Base-by-base conservation (phyloP, 1,140 invertebrate genomes). In the Mizuhopecten yessoensis region DNA sequence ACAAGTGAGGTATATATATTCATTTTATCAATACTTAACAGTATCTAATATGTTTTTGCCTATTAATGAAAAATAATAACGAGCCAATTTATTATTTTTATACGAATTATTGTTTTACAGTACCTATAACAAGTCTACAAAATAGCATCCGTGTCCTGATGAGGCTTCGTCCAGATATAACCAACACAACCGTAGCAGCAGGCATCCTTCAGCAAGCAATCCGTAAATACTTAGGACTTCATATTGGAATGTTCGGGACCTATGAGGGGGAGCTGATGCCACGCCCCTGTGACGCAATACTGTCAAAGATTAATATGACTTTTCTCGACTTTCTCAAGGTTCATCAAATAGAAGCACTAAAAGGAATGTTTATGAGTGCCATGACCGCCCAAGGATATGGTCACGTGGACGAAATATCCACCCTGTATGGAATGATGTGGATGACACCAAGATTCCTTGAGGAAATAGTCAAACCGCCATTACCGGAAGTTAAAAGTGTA, bases 371-470 rank as follows among this genome's bases (percentile, higher is more conserved):
- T 49, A 36, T 45, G 29, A 34, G 42, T 33, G 49, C 34, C 34
- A 42, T 75, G 33, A 90, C 87, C 2, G 34, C 87, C 20, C 42
- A 90, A 34, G 90, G 90, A 0, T 90, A 90, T 86, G 90, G 90
- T n/a, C 86, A 88, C 23, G 20, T 90, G n/a, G 87, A 90, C 34
- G 87, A 90, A 15, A 86, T 87, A 0, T 86, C 90, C 17, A 86
- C 90, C 0, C 11, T 90, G 34, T 90, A 90, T 34, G 90, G 87
- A 29, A 33, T 90, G 45, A 36, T 88, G 33, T 90, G 90, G 90
- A 29, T 88, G n/a, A 87, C 90, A 34, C 90, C 90, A 0, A n/a
- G 23, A 2, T 45, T 90, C 34, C 33, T 90, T 0, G 23, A 15
- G 15, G 90, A 34, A 7, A 11, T 88, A 29, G 34, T 75, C n/a